Percentiles rank a stretch among this genome's conserved stretches.
Evolutionary conservation across 2,888 invertebrate genomes (phyloP).

Genomic region (Leptodirus hochenwartii): DNA sequence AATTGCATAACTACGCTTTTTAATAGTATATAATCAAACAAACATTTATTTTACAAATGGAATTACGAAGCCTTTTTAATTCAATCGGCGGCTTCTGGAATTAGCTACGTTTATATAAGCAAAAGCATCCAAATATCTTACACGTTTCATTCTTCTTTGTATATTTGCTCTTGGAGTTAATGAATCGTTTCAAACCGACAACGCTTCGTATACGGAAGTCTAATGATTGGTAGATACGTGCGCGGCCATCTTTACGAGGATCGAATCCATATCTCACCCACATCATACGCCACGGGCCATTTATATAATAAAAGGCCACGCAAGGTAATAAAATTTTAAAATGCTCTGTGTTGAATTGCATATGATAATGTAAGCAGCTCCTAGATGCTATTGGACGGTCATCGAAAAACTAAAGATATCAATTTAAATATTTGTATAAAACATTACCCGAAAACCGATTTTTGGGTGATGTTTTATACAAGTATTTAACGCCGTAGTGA

Average conservation of each 20-base stretch:
- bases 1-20: no score
- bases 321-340: conserved; percentile 66
- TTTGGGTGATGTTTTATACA: not conserved
- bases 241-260: conserved; percentile 59
- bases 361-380: conserved; percentile 48
- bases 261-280: conserved; percentile 89
- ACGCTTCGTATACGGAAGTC: conserved; percentile 52
- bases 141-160: no score
- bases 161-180: no score
- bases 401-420: conserved; percentile 46
- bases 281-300: conserved; percentile 83
- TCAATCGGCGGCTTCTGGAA: no score
- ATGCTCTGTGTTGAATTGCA: conserved; percentile 39
- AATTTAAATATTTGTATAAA: not conserved
- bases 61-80: no score
- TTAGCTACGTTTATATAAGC: no score
- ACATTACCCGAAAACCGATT: not conserved
- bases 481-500: not conserved
- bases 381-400: conserved; percentile 82
- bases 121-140: no score
- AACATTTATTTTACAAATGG: no score
- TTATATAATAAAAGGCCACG: conserved; percentile 67
- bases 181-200: no score
- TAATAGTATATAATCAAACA: no score
- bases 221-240: conserved; percentile 74